Conservation (phyloP, 2,888 invertebrate genomes). For the Dascillus cervinus region DNA sequence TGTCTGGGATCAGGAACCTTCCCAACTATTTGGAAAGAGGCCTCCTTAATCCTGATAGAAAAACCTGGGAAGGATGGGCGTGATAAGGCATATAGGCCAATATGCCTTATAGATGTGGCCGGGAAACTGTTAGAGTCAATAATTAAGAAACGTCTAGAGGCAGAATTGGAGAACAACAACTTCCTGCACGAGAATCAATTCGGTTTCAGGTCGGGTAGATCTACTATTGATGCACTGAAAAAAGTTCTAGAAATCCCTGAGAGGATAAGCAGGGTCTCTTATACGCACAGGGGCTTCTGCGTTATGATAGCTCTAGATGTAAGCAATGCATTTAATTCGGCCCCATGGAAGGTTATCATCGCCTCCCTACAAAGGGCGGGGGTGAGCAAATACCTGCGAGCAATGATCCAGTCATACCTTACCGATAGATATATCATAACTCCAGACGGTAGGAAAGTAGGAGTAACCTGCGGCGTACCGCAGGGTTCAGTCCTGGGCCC, state of each 20-base stretch:
- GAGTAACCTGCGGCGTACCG: constrained; percentile 1
- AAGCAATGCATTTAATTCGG: too few species aligned
- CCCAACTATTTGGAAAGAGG: background rate
- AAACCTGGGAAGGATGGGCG: too few species aligned
- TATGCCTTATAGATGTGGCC: background rate
- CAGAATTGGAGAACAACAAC: background rate
- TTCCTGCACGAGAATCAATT: too few species aligned
- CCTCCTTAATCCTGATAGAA: background rate
- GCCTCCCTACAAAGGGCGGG: too few species aligned
- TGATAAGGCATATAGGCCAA: background rate
- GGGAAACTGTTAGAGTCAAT: background rate
- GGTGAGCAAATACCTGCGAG: too few species aligned
- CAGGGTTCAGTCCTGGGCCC: constrained; percentile 6
- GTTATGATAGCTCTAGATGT: background rate
- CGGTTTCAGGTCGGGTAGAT: too few species aligned
- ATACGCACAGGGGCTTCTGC: background rate
- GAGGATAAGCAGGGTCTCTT: background rate
- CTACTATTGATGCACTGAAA: background rate
- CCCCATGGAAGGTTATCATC: too few species aligned
- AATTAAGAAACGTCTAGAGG: background rate
- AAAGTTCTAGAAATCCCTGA: background rate
- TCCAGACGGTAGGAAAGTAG: too few species aligned
- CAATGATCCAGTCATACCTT: too few species aligned
- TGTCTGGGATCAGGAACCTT: too few species aligned
- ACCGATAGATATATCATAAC: too few species aligned